Evolutionary conservation across 2,888 invertebrate species (phyloP).

Genomic region (Malachius bipustulatus): DNA sequence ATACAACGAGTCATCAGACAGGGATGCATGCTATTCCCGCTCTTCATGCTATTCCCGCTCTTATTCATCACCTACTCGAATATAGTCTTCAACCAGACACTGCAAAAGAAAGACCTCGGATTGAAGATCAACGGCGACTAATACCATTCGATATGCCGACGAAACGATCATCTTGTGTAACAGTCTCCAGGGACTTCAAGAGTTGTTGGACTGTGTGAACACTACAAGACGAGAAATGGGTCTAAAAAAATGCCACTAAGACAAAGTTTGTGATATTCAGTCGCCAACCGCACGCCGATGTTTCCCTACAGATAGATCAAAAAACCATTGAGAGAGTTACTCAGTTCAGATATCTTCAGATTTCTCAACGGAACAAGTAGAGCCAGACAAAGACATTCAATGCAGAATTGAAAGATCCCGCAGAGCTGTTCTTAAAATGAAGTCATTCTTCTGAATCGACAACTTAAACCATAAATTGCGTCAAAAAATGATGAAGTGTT

Average conservation of each 20-base stretch:
- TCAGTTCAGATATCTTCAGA: conserved; percentile 10
- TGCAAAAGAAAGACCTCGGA: conserved; percentile 8
- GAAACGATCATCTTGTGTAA: conserved; percentile 14
- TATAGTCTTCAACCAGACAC: conserved; percentile 10
- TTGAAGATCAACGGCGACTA: conserved; percentile 14
- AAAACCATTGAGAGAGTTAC: conserved; percentile 9
- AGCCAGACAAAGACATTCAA: conserved; percentile 13
- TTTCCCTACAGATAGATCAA: conserved; percentile 9
- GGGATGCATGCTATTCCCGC: conserved; percentile 12
- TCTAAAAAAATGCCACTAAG: conserved; percentile 13
- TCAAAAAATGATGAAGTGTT: conserved; percentile 12
- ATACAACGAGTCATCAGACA: conserved; percentile 8
- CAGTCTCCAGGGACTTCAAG: conserved; percentile 10
- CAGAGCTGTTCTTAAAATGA: conserved; percentile 12
- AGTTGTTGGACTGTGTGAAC: conserved; percentile 10
- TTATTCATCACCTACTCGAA: conserved; percentile 12
- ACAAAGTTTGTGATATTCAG: conserved; percentile 15
- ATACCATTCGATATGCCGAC: conserved; percentile 15
- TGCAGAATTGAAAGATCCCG: conserved; percentile 12
- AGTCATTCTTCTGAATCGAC: conserved; percentile 8
- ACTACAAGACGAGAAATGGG: conserved; percentile 9
- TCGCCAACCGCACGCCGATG: no score
- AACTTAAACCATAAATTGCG: conserved; percentile 11
- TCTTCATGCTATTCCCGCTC: conserved; percentile 11
- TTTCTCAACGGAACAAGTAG: conserved; percentile 11